A percentile compares a stretch with the other conserved stretches of the same genome.
These are phyloP conservation scores for Lethrus apterus DNA, from an alignment of 1,140 invertebrate genomes.

Conservation along the genomic window DNA sequence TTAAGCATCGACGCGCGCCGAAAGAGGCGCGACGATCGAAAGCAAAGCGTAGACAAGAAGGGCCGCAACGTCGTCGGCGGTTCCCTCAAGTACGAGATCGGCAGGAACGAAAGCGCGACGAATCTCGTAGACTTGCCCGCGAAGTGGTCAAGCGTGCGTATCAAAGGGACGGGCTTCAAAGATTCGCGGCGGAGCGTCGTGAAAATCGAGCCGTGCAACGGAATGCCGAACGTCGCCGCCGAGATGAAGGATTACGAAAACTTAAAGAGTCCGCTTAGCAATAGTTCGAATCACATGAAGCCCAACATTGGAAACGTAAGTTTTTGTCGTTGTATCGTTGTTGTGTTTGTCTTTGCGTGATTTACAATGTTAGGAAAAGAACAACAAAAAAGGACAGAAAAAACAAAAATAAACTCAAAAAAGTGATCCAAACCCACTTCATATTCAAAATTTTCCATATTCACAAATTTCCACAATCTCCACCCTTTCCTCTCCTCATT, in stretches of 20 bases:
- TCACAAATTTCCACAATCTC: no score
- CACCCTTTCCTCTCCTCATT: no score
- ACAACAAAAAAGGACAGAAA: no score
- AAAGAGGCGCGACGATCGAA: conserved; percentile 7
- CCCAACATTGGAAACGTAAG: conserved; percentile 39
- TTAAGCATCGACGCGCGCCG: conserved; percentile 11
- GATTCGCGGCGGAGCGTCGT: conserved; percentile 50
- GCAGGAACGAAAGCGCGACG: conserved; percentile 31
- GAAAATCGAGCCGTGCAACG: conserved; percentile 53
- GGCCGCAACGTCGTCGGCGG: conserved; percentile 25
- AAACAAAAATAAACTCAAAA: no score
- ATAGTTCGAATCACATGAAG: conserved; percentile 26
- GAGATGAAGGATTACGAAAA: conserved; percentile 44
- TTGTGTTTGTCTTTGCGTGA: no score
- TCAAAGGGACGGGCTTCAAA: conserved; percentile 46
- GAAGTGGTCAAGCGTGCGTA: conserved; percentile 52
- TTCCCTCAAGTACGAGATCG: conserved; percentile 37
- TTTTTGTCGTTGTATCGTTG: conserved; percentile 14
- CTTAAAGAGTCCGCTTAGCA: conserved; percentile 25
- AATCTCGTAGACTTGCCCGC: conserved; percentile 35
- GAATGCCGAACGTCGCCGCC: conserved; percentile 38
- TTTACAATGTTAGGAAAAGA: no score
- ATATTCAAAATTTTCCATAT: no score
- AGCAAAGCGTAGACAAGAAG: conserved; percentile 14
- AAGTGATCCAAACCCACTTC: no score